Percentiles rank a stretch among this genome's conserved stretches.
Evolutionary conservation across 2,888 invertebrate genomes (phyloP).

Genomic region (Agonopterix heracliana): DNA sequence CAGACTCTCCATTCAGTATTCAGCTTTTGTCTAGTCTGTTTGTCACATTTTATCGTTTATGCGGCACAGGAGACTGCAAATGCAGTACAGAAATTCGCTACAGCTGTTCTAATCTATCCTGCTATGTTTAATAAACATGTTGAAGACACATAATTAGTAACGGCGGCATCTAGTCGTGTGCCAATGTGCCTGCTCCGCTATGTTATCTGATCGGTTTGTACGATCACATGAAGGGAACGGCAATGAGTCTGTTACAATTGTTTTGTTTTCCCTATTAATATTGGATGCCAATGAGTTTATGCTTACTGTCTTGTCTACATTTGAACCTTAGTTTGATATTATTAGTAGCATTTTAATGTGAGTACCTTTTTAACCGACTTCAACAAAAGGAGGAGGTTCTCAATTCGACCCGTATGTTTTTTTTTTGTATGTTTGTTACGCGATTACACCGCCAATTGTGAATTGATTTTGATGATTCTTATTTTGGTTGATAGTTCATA

Average conservation of each 20-base stretch:
- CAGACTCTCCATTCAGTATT: background rate
- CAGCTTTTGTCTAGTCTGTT: conserved; percentile 1
- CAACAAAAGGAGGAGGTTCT: too few species aligned
- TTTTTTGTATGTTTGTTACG: too few species aligned
- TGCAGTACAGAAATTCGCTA: conserved; percentile 18
- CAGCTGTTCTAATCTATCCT: conserved; percentile 23
- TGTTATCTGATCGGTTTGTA: conserved; percentile 12
- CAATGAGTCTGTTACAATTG: too few species aligned
- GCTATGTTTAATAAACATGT: conserved; percentile 19
- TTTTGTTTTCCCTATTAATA: background rate
- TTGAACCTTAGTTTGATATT: too few species aligned
- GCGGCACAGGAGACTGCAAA: conserved; percentile 8
- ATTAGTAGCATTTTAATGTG: too few species aligned
- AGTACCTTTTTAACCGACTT: too few species aligned
- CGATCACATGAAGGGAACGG: background rate
- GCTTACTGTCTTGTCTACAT: too few species aligned
- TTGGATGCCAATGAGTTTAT: background rate
- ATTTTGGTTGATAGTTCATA: too few species aligned
- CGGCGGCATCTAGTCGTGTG: conserved; percentile 15
- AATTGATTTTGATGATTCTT: too few species aligned
- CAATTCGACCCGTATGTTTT: too few species aligned
- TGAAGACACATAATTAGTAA: conserved; percentile 18
- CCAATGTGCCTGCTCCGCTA: conserved; percentile 14
- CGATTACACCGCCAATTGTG: too few species aligned
- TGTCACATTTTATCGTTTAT: conserved; percentile 6